Evolutionary conservation across 1,140 invertebrate genomes (phyloP), one percentile per base, ranked within the genome.

Genomic region (Ectropis grisescens): DNA sequence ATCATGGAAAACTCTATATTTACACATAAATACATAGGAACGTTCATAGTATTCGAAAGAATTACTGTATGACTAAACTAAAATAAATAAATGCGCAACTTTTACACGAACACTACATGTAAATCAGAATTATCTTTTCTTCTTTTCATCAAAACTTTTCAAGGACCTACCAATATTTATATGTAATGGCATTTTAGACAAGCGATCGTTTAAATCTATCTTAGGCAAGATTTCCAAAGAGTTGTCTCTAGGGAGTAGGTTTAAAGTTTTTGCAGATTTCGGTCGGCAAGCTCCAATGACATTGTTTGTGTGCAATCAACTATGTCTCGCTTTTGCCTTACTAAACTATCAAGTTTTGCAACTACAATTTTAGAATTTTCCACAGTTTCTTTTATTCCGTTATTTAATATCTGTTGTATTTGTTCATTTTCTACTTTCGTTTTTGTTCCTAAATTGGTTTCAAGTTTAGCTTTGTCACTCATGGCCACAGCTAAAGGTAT

Each of bases 321-420:
- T 4, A 66, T 51, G 49, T 80, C 74, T 35, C 78, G 64, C 37
- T 82, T 82, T 12, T 71, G 58, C 37, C 74, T 61, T 2, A 30
- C 29, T 11, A 27, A 5, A 5, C 4, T 22, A 4, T 22, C 19
- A 22, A 5, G 4, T 4, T 22, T 22, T 5, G 4, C 9, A 26
- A 26, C 6, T 6, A 10, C 24, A n/a, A 6, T 10, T 26, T 10
- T 26, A 2, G 24, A 26, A 26, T 2, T 10, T 6, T n/a, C 24
- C 2, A n/a, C 10, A 26, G 4, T 26, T n/a, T 26, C 24, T n/a
- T 26, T 26, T 2, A 6, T n/a, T n/a, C n/a, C n/a, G n/a, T n/a
- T n/a, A n/a, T n/a, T n/a, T n/a, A n/a, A n/a, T n/a, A n/a, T n/a
- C n/a, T n/a, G n/a, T n/a, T n/a, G n/a, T n/a, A n/a, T n/a, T n/a